phyloP scores from a whole-genome alignment of 1,140 invertebrate genomes.

The Drosophila athabasca region DNA sequence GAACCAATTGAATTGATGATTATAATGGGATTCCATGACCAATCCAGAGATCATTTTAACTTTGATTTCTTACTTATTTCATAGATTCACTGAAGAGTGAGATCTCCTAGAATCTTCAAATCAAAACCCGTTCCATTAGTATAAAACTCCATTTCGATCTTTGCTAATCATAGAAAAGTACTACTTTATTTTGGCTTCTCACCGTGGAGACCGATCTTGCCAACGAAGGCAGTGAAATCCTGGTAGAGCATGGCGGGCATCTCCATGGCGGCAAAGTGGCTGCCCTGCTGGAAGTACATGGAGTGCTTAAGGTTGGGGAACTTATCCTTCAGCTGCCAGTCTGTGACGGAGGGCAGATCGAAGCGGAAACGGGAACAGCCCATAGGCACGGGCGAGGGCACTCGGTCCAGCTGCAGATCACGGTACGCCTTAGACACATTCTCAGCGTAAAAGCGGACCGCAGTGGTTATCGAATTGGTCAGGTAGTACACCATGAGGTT shows the following conservation, averaged over 20 bases:
- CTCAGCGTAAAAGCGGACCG: conserved; percentile 91
- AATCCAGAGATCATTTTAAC: no score
- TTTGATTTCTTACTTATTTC: no score
- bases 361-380: conserved; percentile 88
- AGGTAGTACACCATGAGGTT: conserved; percentile 96
- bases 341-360: conserved; percentile 86
- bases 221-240: conserved; percentile 85
- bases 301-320: conserved; percentile 87
- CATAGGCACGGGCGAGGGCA: conserved; percentile 87
- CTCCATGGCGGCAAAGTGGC: conserved; percentile 94
- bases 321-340: conserved; percentile 86
- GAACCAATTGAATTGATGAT: no score
- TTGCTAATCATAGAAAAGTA: conserved; percentile 3
- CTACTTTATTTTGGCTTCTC: conserved; percentile 28
- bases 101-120: no score
- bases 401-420: conserved; percentile 84
- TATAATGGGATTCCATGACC: no score
- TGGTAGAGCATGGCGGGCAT: conserved; percentile 88
- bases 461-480: conserved; percentile 89
- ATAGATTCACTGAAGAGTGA: no score
- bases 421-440: conserved; percentile 83
- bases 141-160: no score
- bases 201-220: conserved; percentile 44
- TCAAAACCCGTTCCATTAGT: no score
- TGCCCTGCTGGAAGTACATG: conserved; percentile 87